These are phyloP conservation scores for Netelia fuscicornis DNA, from an alignment of 2,888 invertebrate genomes.

Conservation along the genomic window DNA sequence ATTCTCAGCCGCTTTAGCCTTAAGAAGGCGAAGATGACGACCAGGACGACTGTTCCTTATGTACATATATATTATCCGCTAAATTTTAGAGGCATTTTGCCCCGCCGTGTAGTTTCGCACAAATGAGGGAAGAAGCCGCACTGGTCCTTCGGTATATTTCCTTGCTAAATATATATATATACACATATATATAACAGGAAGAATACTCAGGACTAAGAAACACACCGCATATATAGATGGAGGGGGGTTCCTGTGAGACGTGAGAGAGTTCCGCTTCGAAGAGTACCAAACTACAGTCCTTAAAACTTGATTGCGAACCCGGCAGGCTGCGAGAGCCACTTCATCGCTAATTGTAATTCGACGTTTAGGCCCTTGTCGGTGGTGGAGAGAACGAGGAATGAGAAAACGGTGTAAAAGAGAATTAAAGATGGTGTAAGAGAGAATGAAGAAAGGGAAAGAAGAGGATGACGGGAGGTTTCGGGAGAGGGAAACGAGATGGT, in stretches of 20 bases:
- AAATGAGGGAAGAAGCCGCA: conserved; percentile 56
- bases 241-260: conserved; percentile 25
- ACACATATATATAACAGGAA: conserved; percentile 19
- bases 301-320: conserved; percentile 74
- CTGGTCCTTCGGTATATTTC: not conserved
- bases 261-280: conserved; percentile 51
- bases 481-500: conserved; percentile 54
- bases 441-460: conserved; percentile 38
- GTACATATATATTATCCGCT: conserved; percentile 22
- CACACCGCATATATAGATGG: not conserved
- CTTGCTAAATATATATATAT: not conserved
- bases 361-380: conserved; percentile 75
- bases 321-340: conserved; percentile 72
- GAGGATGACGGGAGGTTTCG: conserved; percentile 57
- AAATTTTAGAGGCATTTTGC: conserved; percentile 31
- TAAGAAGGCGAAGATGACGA: conserved; percentile 40
- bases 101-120: conserved; percentile 46
- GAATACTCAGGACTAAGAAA: conserved; percentile 8
- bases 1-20: conserved; percentile 23
- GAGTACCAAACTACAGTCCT: conserved; percentile 73
- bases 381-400: conserved; percentile 52
- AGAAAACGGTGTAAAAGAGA: conserved; percentile 48
- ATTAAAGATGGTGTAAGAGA: not conserved
- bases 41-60: conserved; percentile 4
- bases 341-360: conserved; percentile 82